These are phyloP conservation scores for Invenusta paracnida DNA, from an alignment of 2,888 invertebrate species.

Conservation along the genomic window DNA sequence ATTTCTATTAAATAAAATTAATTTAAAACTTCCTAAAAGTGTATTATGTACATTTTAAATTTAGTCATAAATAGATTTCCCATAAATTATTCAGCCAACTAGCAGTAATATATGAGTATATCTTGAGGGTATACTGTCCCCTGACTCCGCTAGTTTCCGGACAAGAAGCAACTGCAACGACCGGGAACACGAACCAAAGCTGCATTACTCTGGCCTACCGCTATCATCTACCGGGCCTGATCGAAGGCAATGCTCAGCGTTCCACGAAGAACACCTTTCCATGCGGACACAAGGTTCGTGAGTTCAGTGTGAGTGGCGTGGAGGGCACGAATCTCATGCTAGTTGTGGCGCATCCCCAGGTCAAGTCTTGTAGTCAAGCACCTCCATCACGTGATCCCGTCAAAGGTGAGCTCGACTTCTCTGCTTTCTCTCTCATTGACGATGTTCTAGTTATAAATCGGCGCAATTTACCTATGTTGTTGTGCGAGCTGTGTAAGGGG, in stretches of 20 bases:
- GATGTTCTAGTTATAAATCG: no score
- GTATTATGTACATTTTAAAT: no score
- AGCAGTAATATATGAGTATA: no score
- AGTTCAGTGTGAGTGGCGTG: not conserved
- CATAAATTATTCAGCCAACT: no score
- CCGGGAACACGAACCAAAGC: not conserved
- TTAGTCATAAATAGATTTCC: no score
- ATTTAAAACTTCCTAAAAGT: no score
- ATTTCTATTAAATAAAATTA: no score
- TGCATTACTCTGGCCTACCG: slow-evolving; percentile 11
- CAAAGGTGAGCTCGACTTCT: not conserved
- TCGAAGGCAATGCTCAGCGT: not conserved
- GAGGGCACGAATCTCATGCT: slow-evolving; percentile 9
- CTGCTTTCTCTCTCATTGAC: no score
- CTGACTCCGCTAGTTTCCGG: not conserved
- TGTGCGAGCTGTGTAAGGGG: no score
- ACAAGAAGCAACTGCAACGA: slow-evolving; percentile 3
- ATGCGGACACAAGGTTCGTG: not conserved
- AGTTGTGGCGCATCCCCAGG: not conserved
- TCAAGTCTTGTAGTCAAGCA: not conserved
- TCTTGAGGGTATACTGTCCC: no score
- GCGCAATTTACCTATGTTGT: no score
- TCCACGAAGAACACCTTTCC: not conserved
- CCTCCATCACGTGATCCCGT: not conserved
- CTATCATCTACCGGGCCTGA: not conserved